Evolutionary conservation across 2,888 invertebrate species (phyloP), one percentile per base, ranked within the genome.

Genomic region (Pterobdella sp.): DNA sequence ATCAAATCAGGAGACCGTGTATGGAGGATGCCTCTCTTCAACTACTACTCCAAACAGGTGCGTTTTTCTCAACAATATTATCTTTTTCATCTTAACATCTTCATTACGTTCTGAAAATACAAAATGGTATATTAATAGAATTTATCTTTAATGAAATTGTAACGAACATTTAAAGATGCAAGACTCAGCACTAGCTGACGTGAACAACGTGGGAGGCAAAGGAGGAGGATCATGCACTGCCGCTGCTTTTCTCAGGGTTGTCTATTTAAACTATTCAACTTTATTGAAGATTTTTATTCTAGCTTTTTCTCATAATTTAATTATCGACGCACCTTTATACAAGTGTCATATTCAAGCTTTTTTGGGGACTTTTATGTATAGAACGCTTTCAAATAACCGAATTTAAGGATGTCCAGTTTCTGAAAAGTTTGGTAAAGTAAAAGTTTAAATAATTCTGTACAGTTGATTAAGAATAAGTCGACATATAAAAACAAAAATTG

Each of bases 11-110:
- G 92, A 0, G 92, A 92, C 81, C 84, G 92, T 32, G 87, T 92
- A 0, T 92, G 92, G 92, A 85, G 91, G 68, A 88, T 92, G 87
- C 92, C 92, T 0, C 82, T 92, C 31, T 91, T 90, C 88, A 86
- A 88, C 69, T 88, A 88, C 80, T 92, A 89, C 81, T 87, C 85
- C 68, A 86, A 86, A 75, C 86, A 87, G 72, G 84, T 69, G 49
- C 87, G 85, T 42, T 79, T 81, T n/a, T 22, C 60, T 14, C 60
- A 42, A 14, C 49, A 42, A 14, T 22, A 42, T 42, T 42, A 42
- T 42, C 49, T 14, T 42, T 14, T 14, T 42, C 49, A 42, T 42
- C 49, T 14, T 42, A 7, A 42, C 22, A n/a, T 42, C 42, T 14
- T 42, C 18, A 42, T 42, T 42, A 42, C 42, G 7, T 18, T 7